phyloP scores from a whole-genome alignment of 1,140 invertebrate genomes.

The Leucophenga varia region DNA sequence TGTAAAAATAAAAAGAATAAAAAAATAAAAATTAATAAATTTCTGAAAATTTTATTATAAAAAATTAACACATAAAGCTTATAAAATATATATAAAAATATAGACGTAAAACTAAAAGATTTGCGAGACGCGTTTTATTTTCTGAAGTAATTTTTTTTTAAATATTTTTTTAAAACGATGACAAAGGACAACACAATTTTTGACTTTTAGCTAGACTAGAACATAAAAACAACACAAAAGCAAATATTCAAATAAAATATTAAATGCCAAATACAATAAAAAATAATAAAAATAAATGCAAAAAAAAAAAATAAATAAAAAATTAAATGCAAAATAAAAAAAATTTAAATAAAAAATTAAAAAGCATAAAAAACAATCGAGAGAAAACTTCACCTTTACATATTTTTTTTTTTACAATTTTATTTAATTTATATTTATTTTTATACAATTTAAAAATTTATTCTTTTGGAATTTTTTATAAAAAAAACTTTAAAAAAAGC shows the following conservation, averaged over 20 bases:
- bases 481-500: no score
- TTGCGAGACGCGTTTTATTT: slow-evolving; percentile 1
- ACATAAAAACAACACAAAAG: slow-evolving; percentile 23
- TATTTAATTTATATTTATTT: slow-evolving; percentile 20
- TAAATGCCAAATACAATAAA: slow-evolving; percentile 14
- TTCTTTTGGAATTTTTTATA: slow-evolving; percentile 11
- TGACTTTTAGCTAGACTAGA: no score
- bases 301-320: slow-evolving; percentile 21
- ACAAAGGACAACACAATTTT: slow-evolving; percentile 9
- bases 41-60: background rate
- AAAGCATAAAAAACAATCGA: slow-evolving; percentile 29
- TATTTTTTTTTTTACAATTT: slow-evolving; percentile 13
- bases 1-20: slow-evolving; percentile 40
- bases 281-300: slow-evolving; percentile 27
- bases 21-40: slow-evolving; percentile 8
- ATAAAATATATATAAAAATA: background rate
- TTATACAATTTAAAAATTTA: slow-evolving; percentile 22
- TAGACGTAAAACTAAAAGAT: background rate
- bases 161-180: slow-evolving; percentile 6
- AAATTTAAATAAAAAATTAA: slow-evolving; percentile 31
- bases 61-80: slow-evolving; percentile 12
- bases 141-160: slow-evolving; percentile 5
- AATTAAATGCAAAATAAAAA: slow-evolving; percentile 23
- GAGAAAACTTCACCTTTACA: slow-evolving; percentile 55
- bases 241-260: slow-evolving; percentile 14